A percentile compares a stretch with the other conserved stretches of the same genome.
phyloP scores from a whole-genome alignment of 2,888 invertebrate genomes.

The Harmothoe impar region DNA sequence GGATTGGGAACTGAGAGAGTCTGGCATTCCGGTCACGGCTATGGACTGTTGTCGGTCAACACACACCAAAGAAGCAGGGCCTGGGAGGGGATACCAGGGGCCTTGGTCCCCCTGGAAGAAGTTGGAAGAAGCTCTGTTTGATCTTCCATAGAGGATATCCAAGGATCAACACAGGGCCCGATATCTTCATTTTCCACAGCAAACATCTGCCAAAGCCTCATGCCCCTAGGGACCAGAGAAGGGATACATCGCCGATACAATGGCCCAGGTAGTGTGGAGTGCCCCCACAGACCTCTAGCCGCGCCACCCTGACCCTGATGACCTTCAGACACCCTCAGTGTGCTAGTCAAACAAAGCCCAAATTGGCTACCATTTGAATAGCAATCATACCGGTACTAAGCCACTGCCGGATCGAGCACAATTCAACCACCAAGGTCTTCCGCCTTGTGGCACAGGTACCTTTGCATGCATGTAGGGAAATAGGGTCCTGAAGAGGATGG shows the following conservation, averaged over 20 bases:
- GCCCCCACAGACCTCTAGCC: not conserved
- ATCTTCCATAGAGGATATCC: constrained; percentile 9
- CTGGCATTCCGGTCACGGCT: constrained; percentile 24
- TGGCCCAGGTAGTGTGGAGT: not conserved
- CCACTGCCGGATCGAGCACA: not conserved
- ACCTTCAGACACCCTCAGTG: constrained; percentile 18
- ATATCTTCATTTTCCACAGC: constrained; percentile 46
- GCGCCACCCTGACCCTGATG: not conserved
- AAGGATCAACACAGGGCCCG: not conserved
- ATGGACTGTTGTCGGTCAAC: constrained; percentile 17
- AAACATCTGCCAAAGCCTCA: constrained; percentile 8
- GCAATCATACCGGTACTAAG: constrained; percentile 28
- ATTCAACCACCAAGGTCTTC: too few relatives aligned
- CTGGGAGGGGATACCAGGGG: not conserved
- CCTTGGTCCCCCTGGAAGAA: not conserved
- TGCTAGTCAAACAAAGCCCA: constrained; percentile 25
- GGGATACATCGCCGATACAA: constrained; percentile 15
- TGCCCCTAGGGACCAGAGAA: not conserved
- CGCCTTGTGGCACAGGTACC: not conserved
- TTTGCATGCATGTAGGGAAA: not conserved
- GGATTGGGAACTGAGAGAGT: not conserved
- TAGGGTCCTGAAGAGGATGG: not conserved
- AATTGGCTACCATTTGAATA: constrained; percentile 27
- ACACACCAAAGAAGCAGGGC: not conserved
- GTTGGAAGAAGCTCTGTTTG: not conserved